A percentile compares a stretch with the other conserved stretches of the same genome.
Conservation (phyloP, 2,888 invertebrate species). For the Leptinotarsa rubiginosa region DNA sequence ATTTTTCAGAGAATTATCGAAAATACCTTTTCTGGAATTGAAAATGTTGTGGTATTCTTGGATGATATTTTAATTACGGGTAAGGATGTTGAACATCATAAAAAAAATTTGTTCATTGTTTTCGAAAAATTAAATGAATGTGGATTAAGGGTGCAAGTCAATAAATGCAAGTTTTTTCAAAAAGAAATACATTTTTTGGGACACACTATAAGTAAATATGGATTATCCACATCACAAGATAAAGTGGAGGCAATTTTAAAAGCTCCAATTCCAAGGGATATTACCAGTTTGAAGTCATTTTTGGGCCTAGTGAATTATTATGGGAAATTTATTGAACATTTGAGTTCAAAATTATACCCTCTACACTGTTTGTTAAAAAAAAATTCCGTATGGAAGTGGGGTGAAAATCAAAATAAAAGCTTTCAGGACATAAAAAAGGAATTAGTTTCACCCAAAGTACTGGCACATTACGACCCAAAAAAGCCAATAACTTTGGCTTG, state of each 20-base stretch:
- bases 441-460: constrained; percentile 39
- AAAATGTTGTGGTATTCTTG: constrained; percentile 20
- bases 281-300: too few species aligned
- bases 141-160: constrained; percentile 40
- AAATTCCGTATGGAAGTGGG: constrained; percentile 49
- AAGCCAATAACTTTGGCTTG: constrained; percentile 35
- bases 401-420: constrained; percentile 42
- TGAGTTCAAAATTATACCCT: too few species aligned
- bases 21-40: background rate
- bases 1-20: background rate
- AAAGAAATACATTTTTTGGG: constrained; percentile 46
- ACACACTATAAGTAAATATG: constrained; percentile 44
- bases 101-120: constrained; percentile 37
- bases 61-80: constrained; percentile 35
- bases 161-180: constrained; percentile 51
- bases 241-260: constrained; percentile 46
- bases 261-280: constrained; percentile 29
- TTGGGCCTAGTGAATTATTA: too few species aligned
- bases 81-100: constrained; percentile 29
- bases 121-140: constrained; percentile 34
- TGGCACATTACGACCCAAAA: constrained; percentile 46
- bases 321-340: too few species aligned
- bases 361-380: constrained; percentile 39
- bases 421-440: constrained; percentile 50
- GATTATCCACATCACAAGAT: constrained; percentile 44